These are phyloP conservation scores for Micropoecilia bifurca DNA, from an alignment of 2,797 vertebrate genomes.

Conservation along the genomic window DNA sequence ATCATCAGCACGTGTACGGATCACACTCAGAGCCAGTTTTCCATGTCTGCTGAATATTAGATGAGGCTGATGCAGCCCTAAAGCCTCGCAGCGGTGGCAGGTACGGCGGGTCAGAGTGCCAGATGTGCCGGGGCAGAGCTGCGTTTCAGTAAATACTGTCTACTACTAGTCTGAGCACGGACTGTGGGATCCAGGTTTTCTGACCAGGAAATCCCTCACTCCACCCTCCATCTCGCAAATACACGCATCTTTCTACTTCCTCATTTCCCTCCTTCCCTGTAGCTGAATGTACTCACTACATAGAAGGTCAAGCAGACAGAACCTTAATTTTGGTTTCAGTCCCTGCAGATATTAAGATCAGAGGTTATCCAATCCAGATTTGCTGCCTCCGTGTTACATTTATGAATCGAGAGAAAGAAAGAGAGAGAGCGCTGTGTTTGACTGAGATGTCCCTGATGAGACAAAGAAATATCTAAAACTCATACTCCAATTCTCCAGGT, in stretches of 20 bases:
- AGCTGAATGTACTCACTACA: conserved; percentile 36
- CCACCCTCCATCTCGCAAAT: not conserved
- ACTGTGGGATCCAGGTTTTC: conserved; percentile 36
- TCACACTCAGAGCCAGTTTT: conserved; percentile 23
- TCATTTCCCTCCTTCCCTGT: not conserved
- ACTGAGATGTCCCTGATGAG: conserved; percentile 57
- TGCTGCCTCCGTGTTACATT: conserved; percentile 63
- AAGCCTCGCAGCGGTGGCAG: conserved; percentile 43
- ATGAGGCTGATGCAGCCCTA: conserved; percentile 42
- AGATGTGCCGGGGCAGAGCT: conserved; percentile 49
- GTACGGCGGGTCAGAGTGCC: conserved; percentile 46
- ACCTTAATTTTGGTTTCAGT: conserved; percentile 48
- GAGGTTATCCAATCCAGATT: conserved; percentile 61
- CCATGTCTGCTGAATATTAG: conserved; percentile 49
- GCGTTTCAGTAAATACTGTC: conserved; percentile 47
- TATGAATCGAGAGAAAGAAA: conserved; percentile 37
- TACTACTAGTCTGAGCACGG: conserved; percentile 38
- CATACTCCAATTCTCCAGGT: conserved; percentile 46
- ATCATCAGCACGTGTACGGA: conserved; percentile 20
- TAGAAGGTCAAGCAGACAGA: conserved; percentile 58
- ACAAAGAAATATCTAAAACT: conserved; percentile 60
- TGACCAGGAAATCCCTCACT: conserved; percentile 20
- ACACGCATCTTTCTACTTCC: not conserved
- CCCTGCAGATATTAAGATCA: conserved; percentile 35
- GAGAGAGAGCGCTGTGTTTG: conserved; percentile 47